Evolutionary conservation across 2,888 invertebrate genomes (phyloP).

Genomic region (Pristionchus fissidentatus): DNA sequence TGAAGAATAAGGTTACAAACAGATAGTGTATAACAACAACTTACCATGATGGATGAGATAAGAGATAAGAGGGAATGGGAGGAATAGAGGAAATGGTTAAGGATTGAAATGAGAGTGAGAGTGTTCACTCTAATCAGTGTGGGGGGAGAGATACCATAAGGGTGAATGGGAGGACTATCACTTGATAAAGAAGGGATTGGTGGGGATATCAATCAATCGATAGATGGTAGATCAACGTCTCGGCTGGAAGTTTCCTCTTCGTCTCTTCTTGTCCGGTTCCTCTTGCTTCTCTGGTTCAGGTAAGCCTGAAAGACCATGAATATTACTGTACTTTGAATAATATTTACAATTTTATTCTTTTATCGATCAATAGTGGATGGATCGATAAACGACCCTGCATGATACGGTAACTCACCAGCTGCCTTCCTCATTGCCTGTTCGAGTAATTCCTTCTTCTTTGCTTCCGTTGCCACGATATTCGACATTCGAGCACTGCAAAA

Average conservation of each 20-base stretch:
- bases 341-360: background rate
- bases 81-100: background rate
- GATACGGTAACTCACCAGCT: conserved; percentile 43
- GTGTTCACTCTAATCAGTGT: conserved; percentile 39
- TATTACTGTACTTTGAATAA: background rate
- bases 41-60: conserved; percentile 19
- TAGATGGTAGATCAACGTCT: conserved; percentile 7
- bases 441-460: conserved; percentile 92
- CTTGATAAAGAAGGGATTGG: conserved; percentile 11
- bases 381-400: background rate
- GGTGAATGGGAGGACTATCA: background rate
- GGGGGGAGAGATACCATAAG: conserved; percentile 38
- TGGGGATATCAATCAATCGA: background rate
- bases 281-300: conserved; percentile 45
- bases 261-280: conserved; percentile 38
- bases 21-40: conserved; percentile 8
- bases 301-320: conserved; percentile 22
- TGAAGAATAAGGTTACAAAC: background rate
- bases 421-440: conserved; percentile 76
- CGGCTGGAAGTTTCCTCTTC: conserved; percentile 21
- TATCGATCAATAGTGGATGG: background rate
- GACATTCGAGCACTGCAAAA: conserved; percentile 89
- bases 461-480: conserved; percentile 99
- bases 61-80: background rate
- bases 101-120: conserved; percentile 36